Evolutionary conservation across 1,140 invertebrate genomes (phyloP).

Genomic region (Pogonomyrmex barbatus): DNA sequence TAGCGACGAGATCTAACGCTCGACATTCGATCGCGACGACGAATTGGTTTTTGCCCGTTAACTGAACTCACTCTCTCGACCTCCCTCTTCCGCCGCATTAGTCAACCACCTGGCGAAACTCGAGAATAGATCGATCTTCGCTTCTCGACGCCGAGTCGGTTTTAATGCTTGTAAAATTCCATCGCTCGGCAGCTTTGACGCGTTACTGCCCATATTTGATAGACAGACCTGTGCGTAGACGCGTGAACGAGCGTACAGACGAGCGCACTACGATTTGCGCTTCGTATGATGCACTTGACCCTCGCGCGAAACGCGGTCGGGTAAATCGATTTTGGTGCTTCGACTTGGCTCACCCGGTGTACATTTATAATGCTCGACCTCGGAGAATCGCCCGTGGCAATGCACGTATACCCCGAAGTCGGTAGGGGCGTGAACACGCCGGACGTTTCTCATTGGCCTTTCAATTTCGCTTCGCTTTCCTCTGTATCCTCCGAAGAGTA

Average conservation of each 20-base stretch:
- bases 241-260: background rate
- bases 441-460: constrained; percentile 73
- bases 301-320: constrained; percentile 54
- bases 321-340: constrained; percentile 73
- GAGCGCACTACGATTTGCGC: constrained; percentile 3
- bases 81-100: constrained; percentile 62
- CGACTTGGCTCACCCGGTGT: constrained; percentile 68
- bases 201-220: background rate
- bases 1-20: constrained; percentile 57
- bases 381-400: constrained; percentile 63
- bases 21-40: constrained; percentile 73
- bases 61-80: constrained; percentile 55
- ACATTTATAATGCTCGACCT: constrained; percentile 75
- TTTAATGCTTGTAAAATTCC: constrained; percentile 59
- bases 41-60: constrained; percentile 77
- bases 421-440: constrained; percentile 70
- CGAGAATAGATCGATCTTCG: constrained; percentile 74
- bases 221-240: background rate
- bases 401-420: constrained; percentile 70
- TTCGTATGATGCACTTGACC: constrained; percentile 69
- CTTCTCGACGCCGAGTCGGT: constrained; percentile 63
- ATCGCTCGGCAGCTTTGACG: constrained; percentile 17
- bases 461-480: constrained; percentile 70
- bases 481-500: constrained; percentile 4
- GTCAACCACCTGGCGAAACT: constrained; percentile 71